Base-by-base conservation (phyloP, 2,113 vertebrate genomes). In the Mustela lutreola region DNA sequence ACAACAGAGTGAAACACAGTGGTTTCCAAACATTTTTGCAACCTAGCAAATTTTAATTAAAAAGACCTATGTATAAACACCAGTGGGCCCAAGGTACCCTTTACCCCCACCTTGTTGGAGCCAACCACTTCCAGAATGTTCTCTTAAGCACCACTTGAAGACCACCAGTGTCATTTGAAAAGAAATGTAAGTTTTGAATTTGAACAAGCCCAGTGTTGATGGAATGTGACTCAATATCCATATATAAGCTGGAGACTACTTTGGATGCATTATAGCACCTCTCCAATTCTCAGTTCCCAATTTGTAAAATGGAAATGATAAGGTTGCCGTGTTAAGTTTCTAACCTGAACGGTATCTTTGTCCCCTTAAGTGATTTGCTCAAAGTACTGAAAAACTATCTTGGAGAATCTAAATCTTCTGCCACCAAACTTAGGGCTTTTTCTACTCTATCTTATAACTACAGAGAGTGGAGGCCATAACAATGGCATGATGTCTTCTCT, bases 21-120 rank as follows among this genome's bases (percentile, higher is more conserved):
- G 19, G 18, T 60, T 95, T 95, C 84, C 79, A 90, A 95, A 82
- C 33, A 58, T 53, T 84, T 86, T 79, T 79, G 6, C 18, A 67
- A 33, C 11, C 67, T 75, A 78, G 22, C 21, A 89, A 87, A 56
- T 70, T 95, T 19, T 67, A 71, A 80, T 42, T 67, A 70, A 85
- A 58, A 94, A 82, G 10, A 86, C 22, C 53, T 18, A 60, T 62
- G 45, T 31, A 36, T 31, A 92, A n/a, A 93, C 53, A 33, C 45
- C 2, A 36, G 7, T 11, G 22, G n/a, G 2, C 63, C 28, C 36
- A 70, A 78, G 42, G 9, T 36, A n/a, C 11, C 4, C 15, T 33
- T 63, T 58, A 31, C 11, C 22, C 31, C 3, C 48, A 84, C 42
- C 18, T 11, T 60, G 15, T 39, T 75, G 26, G 22, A 6, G 28